Percentiles rank a stretch among this genome's conserved stretches.
Evolutionary conservation across 2,888 invertebrate genomes (phyloP).

Genomic region (Proisotoma minuta): DNA sequence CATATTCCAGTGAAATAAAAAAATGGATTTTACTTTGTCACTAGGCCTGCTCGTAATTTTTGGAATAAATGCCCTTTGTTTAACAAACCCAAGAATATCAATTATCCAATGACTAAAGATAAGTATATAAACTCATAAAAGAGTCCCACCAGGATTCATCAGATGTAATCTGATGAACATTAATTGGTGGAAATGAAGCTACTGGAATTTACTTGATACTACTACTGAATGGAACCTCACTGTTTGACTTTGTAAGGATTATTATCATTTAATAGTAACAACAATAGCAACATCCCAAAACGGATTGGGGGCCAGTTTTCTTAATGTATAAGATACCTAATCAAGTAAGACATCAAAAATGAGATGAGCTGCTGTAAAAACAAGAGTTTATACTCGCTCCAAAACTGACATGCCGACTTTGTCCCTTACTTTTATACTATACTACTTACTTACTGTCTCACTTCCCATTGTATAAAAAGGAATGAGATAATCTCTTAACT

Average conservation of each 20-base stretch:
- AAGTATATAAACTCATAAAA: too few species aligned
- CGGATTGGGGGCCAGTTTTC: neutral
- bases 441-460: too few species aligned
- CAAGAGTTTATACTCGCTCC: conserved; percentile 6
- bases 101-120: too few species aligned
- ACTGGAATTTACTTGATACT: conserved; percentile 8
- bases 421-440: too few species aligned
- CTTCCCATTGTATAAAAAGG: too few species aligned
- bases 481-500: too few species aligned
- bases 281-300: conserved; percentile 2
- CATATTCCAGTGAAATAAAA: too few species aligned
- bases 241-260: neutral
- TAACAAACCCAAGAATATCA: too few species aligned
- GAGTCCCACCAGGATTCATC: too few species aligned
- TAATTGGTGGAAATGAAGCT: conserved; percentile 5
- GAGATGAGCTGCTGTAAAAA: conserved; percentile 13
- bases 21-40: too few species aligned
- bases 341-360: conserved; percentile 14
- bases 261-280: conserved; percentile 1
- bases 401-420: conserved; percentile 13
- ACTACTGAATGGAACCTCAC: neutral
- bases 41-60: too few species aligned
- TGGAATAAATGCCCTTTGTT: too few species aligned
- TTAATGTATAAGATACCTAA: neutral
- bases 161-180: neutral